Evolutionary conservation across 2,797 vertebrate species (phyloP).

Genomic region (Huso huso): DNA sequence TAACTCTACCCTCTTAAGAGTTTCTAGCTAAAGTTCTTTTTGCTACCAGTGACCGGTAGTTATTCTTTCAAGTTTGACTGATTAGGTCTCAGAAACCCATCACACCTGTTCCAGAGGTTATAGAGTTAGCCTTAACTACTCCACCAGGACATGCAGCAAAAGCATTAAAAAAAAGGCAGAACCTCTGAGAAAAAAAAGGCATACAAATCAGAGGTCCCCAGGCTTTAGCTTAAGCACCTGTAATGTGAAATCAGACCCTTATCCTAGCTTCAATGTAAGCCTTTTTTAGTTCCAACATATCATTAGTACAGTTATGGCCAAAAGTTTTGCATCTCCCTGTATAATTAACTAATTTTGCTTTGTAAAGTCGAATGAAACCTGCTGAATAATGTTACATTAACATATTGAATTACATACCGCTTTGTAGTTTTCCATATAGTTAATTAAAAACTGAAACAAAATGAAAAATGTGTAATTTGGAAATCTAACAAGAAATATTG

Average conservation of each 20-base stretch:
- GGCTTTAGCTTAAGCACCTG: constrained; percentile 35
- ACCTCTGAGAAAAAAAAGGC: constrained; percentile 16
- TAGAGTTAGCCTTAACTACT: constrained; percentile 17
- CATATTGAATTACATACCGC: too few relatives aligned
- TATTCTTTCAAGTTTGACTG: constrained; percentile 2
- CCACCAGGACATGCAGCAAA: constrained; percentile 15
- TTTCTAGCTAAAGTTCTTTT: constrained; percentile 2
- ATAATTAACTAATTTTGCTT: too few relatives aligned
- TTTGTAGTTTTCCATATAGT: too few relatives aligned
- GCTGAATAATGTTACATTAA: too few relatives aligned
- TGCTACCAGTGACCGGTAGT: not conserved
- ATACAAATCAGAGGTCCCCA: constrained; percentile 19
- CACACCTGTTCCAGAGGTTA: constrained; percentile 18
- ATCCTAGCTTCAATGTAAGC: constrained; percentile 29
- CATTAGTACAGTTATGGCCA: too few relatives aligned
- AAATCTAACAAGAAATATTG: too few relatives aligned
- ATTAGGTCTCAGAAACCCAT: constrained; percentile 10
- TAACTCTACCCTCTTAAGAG: not conserved
- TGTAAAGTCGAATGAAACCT: too few relatives aligned
- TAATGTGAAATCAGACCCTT: constrained; percentile 33
- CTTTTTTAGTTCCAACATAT: constrained; percentile 26
- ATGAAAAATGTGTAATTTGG: too few relatives aligned
- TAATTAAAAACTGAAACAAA: too few relatives aligned
- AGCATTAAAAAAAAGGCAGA: constrained; percentile 19
- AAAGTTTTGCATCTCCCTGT: too few relatives aligned